These are phyloP conservation scores for Nomada ruficornis DNA, from an alignment of 2,888 invertebrate genomes.

Conservation along the genomic window DNA sequence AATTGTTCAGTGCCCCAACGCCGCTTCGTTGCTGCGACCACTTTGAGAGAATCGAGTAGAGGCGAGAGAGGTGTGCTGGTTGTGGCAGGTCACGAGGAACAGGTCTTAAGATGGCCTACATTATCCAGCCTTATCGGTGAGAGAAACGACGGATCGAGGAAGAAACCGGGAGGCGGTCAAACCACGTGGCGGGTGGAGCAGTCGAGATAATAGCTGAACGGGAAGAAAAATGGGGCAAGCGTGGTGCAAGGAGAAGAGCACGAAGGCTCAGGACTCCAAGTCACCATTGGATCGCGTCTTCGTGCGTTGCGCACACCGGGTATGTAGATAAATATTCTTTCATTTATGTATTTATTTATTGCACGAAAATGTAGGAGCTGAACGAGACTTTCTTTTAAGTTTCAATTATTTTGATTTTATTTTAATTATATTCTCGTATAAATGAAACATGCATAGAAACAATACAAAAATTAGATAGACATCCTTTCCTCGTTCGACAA, in stretches of 20 bases:
- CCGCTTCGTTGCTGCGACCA: neutral
- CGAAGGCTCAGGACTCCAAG: slow-evolving; percentile 83
- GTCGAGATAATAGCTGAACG: slow-evolving; percentile 48
- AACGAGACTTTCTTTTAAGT: no score
- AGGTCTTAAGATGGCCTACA: slow-evolving; percentile 77
- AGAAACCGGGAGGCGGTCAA: slow-evolving; percentile 37
- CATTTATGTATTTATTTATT: neutral
- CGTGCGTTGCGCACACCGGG: slow-evolving; percentile 82
- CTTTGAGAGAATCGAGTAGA: slow-evolving; percentile 43
- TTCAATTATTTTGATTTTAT: no score
- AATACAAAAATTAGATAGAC: no score
- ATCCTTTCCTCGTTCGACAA: no score
- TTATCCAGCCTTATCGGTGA: slow-evolving; percentile 71
- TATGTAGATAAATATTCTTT: slow-evolving; percentile 62
- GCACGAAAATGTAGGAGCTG: neutral
- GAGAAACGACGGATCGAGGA: slow-evolving; percentile 51
- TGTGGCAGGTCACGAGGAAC: slow-evolving; percentile 79
- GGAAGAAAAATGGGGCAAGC: slow-evolving; percentile 82
- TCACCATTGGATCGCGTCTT: slow-evolving; percentile 83
- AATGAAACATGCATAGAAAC: no score
- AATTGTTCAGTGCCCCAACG: slow-evolving; percentile 35
- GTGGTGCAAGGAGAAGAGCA: slow-evolving; percentile 83
- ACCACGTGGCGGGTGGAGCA: slow-evolving; percentile 35
- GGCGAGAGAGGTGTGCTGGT: slow-evolving; percentile 65
- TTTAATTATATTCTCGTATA: no score